These are phyloP conservation scores for Tyria jacobaeae DNA, from an alignment of 2,888 invertebrate species.

Conservation along the genomic window DNA sequence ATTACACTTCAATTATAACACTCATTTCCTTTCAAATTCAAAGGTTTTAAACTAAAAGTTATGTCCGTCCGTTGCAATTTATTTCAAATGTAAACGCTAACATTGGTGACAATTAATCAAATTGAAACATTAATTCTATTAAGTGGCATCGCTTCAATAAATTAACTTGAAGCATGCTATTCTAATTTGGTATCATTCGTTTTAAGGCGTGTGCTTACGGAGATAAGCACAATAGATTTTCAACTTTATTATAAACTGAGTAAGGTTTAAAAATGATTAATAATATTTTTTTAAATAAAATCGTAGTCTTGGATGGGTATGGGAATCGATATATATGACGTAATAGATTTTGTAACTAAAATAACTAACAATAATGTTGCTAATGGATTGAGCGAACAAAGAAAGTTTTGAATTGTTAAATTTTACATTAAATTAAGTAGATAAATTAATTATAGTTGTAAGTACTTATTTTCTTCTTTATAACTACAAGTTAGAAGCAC, in stretches of 20 bases:
- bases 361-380: slow-evolving; percentile 19
- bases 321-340: slow-evolving; percentile 23
- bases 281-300: slow-evolving; percentile 26
- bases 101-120: slow-evolving; percentile 56
- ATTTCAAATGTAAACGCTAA: slow-evolving; percentile 48
- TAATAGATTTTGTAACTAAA: slow-evolving; percentile 20
- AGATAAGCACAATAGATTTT: slow-evolving; percentile 23
- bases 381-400: slow-evolving; percentile 16
- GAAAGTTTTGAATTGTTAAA: slow-evolving; percentile 3
- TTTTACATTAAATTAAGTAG: neutral
- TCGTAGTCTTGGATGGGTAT: slow-evolving; percentile 21
- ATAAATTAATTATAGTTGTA: neutral
- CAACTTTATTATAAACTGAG: slow-evolving; percentile 14
- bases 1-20: slow-evolving; percentile 16
- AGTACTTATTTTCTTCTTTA: no score
- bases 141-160: slow-evolving; percentile 46
- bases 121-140: slow-evolving; percentile 58
- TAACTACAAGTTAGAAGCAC: no score
- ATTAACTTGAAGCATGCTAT: slow-evolving; percentile 55
- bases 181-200: slow-evolving; percentile 51
- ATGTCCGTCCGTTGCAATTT: slow-evolving; percentile 46
- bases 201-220: slow-evolving; percentile 32
- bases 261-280: slow-evolving; percentile 19
- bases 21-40: slow-evolving; percentile 41
- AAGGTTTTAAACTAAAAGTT: slow-evolving; percentile 36